Percentiles rank a stretch among this genome's conserved stretches.
phyloP scores from a whole-genome alignment of 2,797 vertebrate species.

The Hemibagrus guttatus region DNA sequence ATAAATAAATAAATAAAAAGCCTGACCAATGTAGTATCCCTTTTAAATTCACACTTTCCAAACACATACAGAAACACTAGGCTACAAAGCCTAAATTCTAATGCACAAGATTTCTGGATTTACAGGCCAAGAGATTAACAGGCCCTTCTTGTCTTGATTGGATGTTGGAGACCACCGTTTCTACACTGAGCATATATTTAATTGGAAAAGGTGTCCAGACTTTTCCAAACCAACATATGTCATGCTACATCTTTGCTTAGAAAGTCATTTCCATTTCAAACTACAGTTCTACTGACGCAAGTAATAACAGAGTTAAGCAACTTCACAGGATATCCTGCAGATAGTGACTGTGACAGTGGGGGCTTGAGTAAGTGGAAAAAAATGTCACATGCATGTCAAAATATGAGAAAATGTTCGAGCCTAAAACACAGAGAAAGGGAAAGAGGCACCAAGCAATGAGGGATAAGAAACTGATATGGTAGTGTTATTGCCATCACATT shows the following conservation, averaged over 20 bases:
- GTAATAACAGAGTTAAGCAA: conserved; percentile 33
- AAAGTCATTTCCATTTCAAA: not conserved
- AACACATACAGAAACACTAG: not conserved
- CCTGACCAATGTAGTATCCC: not conserved
- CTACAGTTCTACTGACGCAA: conserved; percentile 26
- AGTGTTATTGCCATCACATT: not conserved
- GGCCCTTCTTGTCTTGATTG: not conserved
- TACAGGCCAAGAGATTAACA: not conserved
- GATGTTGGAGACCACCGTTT: not conserved
- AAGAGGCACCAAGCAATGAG: conserved; percentile 24
- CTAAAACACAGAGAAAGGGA: conserved; percentile 7
- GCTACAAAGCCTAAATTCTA: not conserved
- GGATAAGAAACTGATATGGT: not conserved
- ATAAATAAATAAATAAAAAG: not conserved
- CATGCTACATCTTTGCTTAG: not conserved
- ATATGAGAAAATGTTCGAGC: not conserved
- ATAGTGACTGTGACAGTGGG: conserved; percentile 54
- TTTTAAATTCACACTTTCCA: not conserved
- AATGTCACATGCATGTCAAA: conserved; percentile 13
- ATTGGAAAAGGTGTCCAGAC: not conserved
- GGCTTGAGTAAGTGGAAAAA: conserved; percentile 7
- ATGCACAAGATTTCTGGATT: not conserved
- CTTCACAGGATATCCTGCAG: conserved; percentile 68
- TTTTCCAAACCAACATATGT: not conserved
- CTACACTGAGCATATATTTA: not conserved